Percentiles rank a stretch among this genome's conserved stretches.
phyloP scores from a whole-genome alignment of 2,113 vertebrate genomes.

The Bubo blakistoni region DNA sequence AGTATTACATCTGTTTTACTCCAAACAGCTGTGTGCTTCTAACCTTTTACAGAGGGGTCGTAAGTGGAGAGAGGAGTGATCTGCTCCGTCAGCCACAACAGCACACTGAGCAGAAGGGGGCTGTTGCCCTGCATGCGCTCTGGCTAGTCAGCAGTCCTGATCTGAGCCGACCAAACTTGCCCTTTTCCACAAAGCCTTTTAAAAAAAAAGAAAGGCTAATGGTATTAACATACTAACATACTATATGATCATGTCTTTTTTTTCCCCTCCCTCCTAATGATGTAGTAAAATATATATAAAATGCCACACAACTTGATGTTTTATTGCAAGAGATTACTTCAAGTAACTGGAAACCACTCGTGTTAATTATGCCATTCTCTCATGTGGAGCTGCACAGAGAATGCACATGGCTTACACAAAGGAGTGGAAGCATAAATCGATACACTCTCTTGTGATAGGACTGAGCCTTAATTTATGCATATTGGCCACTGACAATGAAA shows the following conservation, averaged over 20 bases:
- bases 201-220: not conserved
- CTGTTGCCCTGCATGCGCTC: too few relatives aligned
- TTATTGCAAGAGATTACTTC: not conserved
- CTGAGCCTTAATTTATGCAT: not conserved
- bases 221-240: not conserved
- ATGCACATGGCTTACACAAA: not conserved
- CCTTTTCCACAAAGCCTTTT: not conserved
- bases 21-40: not conserved
- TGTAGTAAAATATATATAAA: not conserved
- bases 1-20: not conserved
- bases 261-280: too few relatives aligned
- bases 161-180: not conserved
- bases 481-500: not conserved
- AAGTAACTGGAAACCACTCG: not conserved
- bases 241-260: not conserved
- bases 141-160: not conserved
- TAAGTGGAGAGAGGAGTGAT: not conserved
- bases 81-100: not conserved
- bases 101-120: not conserved
- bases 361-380: not conserved
- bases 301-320: not conserved
- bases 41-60: not conserved
- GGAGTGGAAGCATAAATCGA: not conserved
- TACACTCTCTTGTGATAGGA: not conserved
- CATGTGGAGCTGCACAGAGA: not conserved